Conservation (phyloP, 2,888 invertebrate species). For the Tipula unca region DNA sequence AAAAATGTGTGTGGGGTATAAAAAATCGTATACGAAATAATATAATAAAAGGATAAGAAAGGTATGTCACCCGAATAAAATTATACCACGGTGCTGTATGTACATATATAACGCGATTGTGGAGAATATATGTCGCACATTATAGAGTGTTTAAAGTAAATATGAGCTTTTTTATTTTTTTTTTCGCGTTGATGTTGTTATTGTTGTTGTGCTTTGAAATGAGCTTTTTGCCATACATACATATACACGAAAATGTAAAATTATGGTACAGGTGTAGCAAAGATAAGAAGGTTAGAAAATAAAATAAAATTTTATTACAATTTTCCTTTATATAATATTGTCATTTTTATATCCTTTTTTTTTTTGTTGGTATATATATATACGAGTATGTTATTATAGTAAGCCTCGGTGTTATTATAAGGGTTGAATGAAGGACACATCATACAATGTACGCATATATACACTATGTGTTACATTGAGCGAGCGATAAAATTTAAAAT, state of each 20-base stretch:
- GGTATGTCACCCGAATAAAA: conserved; percentile 14
- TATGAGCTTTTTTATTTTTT: no score
- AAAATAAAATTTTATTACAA: conserved; percentile 8
- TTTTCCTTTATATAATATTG: not conserved
- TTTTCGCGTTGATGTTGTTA: not conserved
- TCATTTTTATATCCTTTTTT: not conserved
- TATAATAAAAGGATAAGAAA: not conserved
- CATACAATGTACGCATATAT: no score
- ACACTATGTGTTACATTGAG: no score
- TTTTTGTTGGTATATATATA: not conserved
- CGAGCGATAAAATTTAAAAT: no score
- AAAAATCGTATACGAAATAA: not conserved
- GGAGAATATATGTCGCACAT: not conserved
- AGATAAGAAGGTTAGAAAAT: conserved; percentile 8
- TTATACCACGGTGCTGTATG: not conserved
- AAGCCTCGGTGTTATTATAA: not conserved
- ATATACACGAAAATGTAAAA: not conserved
- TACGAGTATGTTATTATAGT: not conserved
- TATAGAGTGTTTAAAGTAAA: conserved; percentile 14
- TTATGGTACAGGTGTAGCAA: not conserved
- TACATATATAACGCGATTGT: not conserved
- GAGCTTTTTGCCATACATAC: not conserved
- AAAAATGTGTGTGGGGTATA: not conserved
- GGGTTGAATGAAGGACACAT: not conserved
- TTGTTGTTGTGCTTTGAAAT: not conserved